Conservation (phyloP, 1,140 invertebrate genomes). For the Rhagoletis zephyria region DNA sequence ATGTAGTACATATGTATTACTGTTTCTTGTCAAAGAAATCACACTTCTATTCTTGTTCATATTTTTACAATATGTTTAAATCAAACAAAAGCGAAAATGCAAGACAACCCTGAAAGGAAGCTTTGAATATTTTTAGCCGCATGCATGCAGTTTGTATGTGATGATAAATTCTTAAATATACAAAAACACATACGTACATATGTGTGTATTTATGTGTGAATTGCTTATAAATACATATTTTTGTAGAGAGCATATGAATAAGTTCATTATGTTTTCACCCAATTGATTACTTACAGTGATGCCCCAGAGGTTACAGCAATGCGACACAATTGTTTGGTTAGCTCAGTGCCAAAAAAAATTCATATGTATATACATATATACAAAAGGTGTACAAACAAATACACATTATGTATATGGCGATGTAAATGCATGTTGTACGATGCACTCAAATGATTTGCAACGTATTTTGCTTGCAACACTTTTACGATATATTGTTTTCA, state of each 20-base stretch:
- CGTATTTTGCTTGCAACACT: constrained; percentile 23
- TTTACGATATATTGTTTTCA: constrained; percentile 21
- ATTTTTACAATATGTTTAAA: too few species aligned
- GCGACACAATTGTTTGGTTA: constrained; percentile 1
- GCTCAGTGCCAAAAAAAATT: neutral
- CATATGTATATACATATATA: neutral
- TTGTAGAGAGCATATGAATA: neutral
- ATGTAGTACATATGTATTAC: too few species aligned
- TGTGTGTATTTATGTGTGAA: neutral
- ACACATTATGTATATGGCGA: neutral
- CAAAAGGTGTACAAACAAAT: neutral
- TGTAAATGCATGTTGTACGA: neutral
- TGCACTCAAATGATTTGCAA: constrained; percentile 12
- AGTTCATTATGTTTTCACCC: constrained; percentile 1
- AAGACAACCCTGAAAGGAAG: too few species aligned
- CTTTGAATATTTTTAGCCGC: too few species aligned
- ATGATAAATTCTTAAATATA: too few species aligned
- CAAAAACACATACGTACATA: neutral
- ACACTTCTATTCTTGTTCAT: too few species aligned
- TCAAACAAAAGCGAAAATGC: too few species aligned
- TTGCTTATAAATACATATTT: neutral
- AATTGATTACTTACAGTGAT: constrained; percentile 27
- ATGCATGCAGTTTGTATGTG: too few species aligned
- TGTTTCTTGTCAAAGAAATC: too few species aligned
- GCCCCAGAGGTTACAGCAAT: neutral